Evolutionary conservation across 2,888 invertebrate species (phyloP).

Genomic region (Meandrusa payeni): DNA sequence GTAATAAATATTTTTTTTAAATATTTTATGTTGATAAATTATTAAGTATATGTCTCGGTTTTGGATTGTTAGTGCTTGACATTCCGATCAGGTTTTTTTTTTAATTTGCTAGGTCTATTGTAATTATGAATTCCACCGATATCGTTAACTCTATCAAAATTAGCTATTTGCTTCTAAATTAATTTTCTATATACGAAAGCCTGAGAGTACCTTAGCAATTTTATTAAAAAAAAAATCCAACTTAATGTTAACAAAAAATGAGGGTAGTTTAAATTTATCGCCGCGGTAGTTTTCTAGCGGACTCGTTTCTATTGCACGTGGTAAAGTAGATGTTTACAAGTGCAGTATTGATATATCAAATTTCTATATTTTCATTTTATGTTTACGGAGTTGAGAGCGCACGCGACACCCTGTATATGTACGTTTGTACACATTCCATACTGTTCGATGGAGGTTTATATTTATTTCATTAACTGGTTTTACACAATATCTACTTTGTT

Average conservation of each 20-base stretch:
- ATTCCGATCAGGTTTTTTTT: constrained; percentile 49
- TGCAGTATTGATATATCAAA: constrained; percentile 46
- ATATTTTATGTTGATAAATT: constrained; percentile 8
- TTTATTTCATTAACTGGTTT: constrained; percentile 33
- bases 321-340: constrained; percentile 43
- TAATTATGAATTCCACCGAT: constrained; percentile 50
- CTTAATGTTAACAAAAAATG: constrained; percentile 28
- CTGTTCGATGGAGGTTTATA: constrained; percentile 43
- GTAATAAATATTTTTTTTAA: constrained; percentile 6
- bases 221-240: constrained; percentile 31
- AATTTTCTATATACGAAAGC: constrained; percentile 30
- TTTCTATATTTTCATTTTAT: constrained; percentile 31
- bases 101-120: constrained; percentile 33
- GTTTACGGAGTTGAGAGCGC: constrained; percentile 41
- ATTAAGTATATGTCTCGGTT: neutral
- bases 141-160: constrained; percentile 39
- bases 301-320: constrained; percentile 59
- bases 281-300: constrained; percentile 62
- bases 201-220: constrained; percentile 60
- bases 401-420: constrained; percentile 31
- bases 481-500: constrained; percentile 7
- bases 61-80: constrained; percentile 38
- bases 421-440: constrained; percentile 52
- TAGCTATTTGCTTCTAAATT: constrained; percentile 28
- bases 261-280: constrained; percentile 17